Evolutionary conservation across 2,797 vertebrate genomes (phyloP).

Genomic region (Sorex maritimensis): DNA sequence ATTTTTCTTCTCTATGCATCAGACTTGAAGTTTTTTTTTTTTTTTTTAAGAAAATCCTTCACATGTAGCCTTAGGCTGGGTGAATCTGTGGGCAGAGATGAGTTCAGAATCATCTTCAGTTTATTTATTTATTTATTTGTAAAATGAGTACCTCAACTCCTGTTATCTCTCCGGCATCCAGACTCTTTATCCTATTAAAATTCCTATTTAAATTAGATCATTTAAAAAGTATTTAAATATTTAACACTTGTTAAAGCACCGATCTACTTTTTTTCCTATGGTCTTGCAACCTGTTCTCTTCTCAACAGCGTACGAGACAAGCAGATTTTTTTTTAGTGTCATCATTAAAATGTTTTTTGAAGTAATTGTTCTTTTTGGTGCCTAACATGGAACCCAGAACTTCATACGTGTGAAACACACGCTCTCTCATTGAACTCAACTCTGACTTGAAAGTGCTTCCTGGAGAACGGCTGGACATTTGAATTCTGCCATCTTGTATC

Average conservation of each 20-base stretch:
- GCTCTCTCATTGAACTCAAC: too few species aligned
- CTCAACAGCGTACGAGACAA: neutral
- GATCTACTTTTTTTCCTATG: neutral
- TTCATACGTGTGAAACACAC: too few species aligned
- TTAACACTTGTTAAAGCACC: neutral
- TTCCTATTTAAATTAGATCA: neutral
- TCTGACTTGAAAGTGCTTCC: neutral
- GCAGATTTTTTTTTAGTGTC: neutral
- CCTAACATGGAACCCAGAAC: too few species aligned
- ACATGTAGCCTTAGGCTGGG: neutral
- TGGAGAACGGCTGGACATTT: neutral
- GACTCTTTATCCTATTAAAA: too few species aligned
- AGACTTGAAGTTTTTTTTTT: neutral
- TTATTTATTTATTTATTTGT: too few species aligned
- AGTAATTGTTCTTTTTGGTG: neutral
- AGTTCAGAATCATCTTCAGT: neutral
- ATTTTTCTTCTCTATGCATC: neutral
- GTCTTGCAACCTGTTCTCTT: neutral
- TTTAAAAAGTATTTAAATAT: neutral
- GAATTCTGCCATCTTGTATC: neutral
- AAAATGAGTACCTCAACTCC: too few species aligned
- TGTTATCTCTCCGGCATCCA: too few species aligned
- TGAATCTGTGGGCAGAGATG: neutral
- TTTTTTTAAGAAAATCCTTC: neutral
- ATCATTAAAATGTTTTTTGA: neutral